A percentile compares a stretch with the other conserved stretches of the same genome.
These are phyloP conservation scores for Parnassius glacialis DNA, from an alignment of 2,888 invertebrate species.

Conservation along the genomic window DNA sequence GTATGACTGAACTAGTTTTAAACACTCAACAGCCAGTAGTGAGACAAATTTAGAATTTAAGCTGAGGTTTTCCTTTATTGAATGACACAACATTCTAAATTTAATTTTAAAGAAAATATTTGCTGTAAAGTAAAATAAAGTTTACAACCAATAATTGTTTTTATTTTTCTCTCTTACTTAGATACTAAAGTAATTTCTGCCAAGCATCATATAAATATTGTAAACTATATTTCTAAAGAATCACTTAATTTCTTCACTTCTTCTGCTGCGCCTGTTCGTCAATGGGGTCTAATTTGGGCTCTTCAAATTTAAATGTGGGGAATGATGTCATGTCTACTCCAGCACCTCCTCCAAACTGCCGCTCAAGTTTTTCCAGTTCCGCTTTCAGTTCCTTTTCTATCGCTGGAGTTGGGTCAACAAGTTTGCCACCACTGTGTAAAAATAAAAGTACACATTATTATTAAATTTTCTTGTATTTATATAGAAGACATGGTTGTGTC, in stretches of 20 bases:
- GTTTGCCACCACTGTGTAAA: conserved; percentile 86
- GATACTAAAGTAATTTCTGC: not conserved
- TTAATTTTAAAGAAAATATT: too few species aligned
- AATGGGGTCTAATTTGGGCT: conserved; percentile 86
- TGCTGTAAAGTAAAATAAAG: too few species aligned
- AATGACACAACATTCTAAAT: too few species aligned
- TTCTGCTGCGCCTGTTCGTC: conserved; percentile 59
- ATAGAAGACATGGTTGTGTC: too few species aligned
- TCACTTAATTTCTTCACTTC: conserved; percentile 56
- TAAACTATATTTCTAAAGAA: conserved; percentile 16
- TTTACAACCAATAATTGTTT: not conserved
- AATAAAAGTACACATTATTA: conserved; percentile 27
- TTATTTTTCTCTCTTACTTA: conserved; percentile 7
- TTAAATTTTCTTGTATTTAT: conserved; percentile 6
- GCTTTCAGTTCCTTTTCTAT: conserved; percentile 87
- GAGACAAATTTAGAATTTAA: too few species aligned
- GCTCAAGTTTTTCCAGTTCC: conserved; percentile 90
- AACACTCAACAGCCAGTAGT: too few species aligned
- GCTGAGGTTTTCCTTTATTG: too few species aligned
- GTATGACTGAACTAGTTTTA: too few species aligned
- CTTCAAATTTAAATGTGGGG: conserved; percentile 91
- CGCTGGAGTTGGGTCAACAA: conserved; percentile 90
- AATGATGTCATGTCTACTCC: conserved; percentile 94
- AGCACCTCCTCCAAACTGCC: conserved; percentile 87
- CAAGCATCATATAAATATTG: conserved; percentile 16